Base-by-base conservation (phyloP, 2,888 invertebrate species). In the Drosophila koepferae region DNA sequence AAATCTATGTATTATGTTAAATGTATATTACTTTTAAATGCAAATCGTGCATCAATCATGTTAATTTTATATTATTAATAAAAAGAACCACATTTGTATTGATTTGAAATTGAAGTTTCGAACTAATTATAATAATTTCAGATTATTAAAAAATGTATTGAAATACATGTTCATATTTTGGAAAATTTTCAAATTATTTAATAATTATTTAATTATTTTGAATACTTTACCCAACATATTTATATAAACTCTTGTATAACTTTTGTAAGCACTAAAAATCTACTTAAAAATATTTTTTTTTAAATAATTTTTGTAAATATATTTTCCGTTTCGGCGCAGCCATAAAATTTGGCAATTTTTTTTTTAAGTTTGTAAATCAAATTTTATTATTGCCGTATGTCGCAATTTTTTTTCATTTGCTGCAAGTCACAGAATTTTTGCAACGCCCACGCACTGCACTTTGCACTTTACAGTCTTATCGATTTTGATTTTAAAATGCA, bases 371-470 rank as follows among this genome's bases (percentile, higher is more conserved):
- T 23, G 18, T 14, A n/a, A 38, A 40, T 54, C 16, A 16, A 8
- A 7, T 1, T n/a, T 40, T n/a, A 8, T 28, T 43, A 20, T 20
- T 9, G 56, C 14, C 16, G 18, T 3, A 10, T 36, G 34, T 58
- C 58, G 36, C 58, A 20, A 3, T 41, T 55, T 55, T 41, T 16
- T 31, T 54, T 7, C 7, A 40, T 10, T 40, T n/a, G n/a, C 40
- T 40, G 28, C 34, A 58, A 44, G 9, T 34, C 43, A 36, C 28
- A n/a, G 28, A 54, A 28, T 41, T 34, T 56, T 31, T 9, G 46
- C 14, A 44, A 20, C 58, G 44, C 58, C 23, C 55, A 67, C 61
- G 20, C 67, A 56, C 43, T 31, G 41, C 56, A 62, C 56, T 41
- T 23, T 56, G 40, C 46, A 74, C 44, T 31, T 28, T 41, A 38